A percentile compares a stretch with the other conserved stretches of the same genome.
phyloP scores from a whole-genome alignment of 2,113 vertebrate species.

The Mirounga angustirostris region DNA sequence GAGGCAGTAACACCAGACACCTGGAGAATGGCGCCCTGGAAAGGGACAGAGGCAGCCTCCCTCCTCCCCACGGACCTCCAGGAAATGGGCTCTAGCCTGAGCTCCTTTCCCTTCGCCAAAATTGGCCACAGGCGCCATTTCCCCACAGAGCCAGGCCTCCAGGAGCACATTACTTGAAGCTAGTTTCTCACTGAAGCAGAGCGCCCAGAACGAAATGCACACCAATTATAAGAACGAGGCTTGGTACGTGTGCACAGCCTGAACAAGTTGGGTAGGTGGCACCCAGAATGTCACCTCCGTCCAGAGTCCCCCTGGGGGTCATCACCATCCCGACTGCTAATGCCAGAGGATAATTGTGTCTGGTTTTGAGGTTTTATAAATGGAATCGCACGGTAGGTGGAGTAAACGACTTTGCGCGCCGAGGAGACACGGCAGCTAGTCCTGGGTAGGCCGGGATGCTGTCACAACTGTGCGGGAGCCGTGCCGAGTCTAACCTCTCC shows the following conservation, averaged over 20 bases:
- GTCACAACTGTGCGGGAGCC: no score
- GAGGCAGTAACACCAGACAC: neutral
- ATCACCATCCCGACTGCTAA: neutral
- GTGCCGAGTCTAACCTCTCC: neutral
- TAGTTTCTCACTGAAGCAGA: neutral
- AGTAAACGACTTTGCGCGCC: neutral
- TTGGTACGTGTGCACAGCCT: fast-evolving
- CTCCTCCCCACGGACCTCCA: neutral
- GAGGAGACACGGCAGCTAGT: neutral
- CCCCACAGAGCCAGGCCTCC: neutral
- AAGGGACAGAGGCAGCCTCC: neutral
- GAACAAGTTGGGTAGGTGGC: neutral
- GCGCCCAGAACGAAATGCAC: neutral
- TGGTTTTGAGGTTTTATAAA: neutral
- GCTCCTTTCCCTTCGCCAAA: neutral
- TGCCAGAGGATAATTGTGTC: neutral
- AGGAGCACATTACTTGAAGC: neutral
- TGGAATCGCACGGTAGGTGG: neutral
- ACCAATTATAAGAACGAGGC: fast-evolving
- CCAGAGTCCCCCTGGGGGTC: neutral
- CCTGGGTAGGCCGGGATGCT: no score
- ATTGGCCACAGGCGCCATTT: neutral
- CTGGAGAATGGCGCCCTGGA: neutral
- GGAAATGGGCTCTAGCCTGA: neutral
- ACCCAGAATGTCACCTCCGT: neutral